Evolutionary conservation across 2,888 invertebrate genomes (phyloP).

Genomic region (Ptilodon capucinus): DNA sequence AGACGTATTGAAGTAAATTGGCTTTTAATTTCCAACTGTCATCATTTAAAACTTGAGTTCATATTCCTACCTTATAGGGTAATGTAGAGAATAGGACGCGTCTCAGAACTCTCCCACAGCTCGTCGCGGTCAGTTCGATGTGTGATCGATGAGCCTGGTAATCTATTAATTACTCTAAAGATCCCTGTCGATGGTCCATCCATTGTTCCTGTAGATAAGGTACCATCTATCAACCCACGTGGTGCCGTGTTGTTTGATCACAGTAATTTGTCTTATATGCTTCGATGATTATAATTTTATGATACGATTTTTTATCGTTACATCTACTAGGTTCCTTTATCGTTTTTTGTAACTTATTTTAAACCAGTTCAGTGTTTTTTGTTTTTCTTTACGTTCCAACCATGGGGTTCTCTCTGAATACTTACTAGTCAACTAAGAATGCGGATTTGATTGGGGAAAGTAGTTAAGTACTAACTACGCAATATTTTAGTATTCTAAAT

Average conservation of each 20-base stretch:
- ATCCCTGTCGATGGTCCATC: conserved; percentile 64
- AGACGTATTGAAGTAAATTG: not conserved
- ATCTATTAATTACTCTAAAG: conserved; percentile 76
- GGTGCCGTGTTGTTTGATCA: conserved; percentile 69
- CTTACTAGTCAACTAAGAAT: no score
- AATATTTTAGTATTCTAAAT: not conserved
- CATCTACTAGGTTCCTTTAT: conserved; percentile 28
- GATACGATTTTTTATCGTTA: conserved; percentile 37
- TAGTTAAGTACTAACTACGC: not conserved
- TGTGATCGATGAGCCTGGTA: conserved; percentile 66
- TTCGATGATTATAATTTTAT: conserved; percentile 54
- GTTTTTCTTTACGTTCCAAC: no score
- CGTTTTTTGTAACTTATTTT: conserved; percentile 22
- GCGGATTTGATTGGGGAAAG: no score
- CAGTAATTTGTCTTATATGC: conserved; percentile 71
- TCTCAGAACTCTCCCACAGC: conserved; percentile 7
- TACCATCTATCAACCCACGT: conserved; percentile 74
- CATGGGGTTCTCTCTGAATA: not conserved
- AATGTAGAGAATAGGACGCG: not conserved
- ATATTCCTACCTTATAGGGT: not conserved
- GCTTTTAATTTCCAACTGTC: not conserved
- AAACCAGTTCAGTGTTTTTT: not conserved
- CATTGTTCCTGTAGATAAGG: conserved; percentile 67
- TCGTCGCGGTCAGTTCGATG: conserved; percentile 36
- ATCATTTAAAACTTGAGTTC: not conserved